Evolutionary conservation across 2,888 invertebrate species (phyloP).

Genomic region (Chironomus riparius): DNA sequence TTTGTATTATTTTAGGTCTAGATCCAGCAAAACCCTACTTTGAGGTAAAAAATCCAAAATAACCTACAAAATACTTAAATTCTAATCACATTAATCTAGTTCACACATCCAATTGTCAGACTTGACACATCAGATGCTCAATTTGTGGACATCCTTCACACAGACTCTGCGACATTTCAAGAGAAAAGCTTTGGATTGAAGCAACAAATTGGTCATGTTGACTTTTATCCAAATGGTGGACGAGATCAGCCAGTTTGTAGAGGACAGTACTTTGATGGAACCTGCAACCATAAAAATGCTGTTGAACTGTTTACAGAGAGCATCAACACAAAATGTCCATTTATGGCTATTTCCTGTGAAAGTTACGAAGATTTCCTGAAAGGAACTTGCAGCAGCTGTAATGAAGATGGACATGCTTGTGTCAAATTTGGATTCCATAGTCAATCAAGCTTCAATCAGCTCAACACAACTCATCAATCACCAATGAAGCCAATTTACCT

Average conservation of each 20-base stretch:
- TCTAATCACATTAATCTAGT: background rate
- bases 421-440: slow-evolving; percentile 61
- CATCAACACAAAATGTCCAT: slow-evolving; percentile 67
- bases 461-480: slow-evolving; percentile 41
- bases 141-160: slow-evolving; percentile 85
- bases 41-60: slow-evolving; percentile 44
- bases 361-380: slow-evolving; percentile 64
- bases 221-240: slow-evolving; percentile 88
- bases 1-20: slow-evolving; percentile 72
- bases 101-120: slow-evolving; percentile 65
- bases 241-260: slow-evolving; percentile 59
- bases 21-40: slow-evolving; percentile 93
- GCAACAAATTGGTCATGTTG: slow-evolving; percentile 76
- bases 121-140: slow-evolving; percentile 78
- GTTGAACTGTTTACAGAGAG: slow-evolving; percentile 78
- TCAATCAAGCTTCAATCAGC: slow-evolving; percentile 45
- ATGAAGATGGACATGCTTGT: slow-evolving; percentile 53
- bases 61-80: too few relatives aligned
- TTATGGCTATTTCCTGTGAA: slow-evolving; percentile 66
- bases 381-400: slow-evolving; percentile 64
- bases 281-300: slow-evolving; percentile 82
- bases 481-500: slow-evolving; percentile 55
- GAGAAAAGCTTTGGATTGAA: slow-evolving; percentile 70
- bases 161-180: slow-evolving; percentile 71
- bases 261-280: slow-evolving; percentile 40